Evolutionary conservation across 64 coral and sea anemone species (phyloP), one percentile per base, ranked within the genome.

Genomic region (Dendronephthya gigantea): DNA sequence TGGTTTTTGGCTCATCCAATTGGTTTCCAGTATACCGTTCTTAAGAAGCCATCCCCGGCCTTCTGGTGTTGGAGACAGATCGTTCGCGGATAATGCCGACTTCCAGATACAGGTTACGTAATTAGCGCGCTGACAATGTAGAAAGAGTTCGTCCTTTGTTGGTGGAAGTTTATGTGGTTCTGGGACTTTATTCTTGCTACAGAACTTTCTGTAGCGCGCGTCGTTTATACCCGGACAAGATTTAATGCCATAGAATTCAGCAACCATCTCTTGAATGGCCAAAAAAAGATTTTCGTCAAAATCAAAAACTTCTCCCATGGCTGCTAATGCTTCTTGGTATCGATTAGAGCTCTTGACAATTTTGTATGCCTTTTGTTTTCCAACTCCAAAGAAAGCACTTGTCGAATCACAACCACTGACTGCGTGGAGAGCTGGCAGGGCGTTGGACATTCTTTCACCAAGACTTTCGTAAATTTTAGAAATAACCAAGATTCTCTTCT

Each of bases 1-100:
- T 39, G 79, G 81, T 40, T 89, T 47, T 31, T 35, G 83, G 23
- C 51, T 59, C 88, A 84, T 83, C 40, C 68, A 72, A 32, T 48
- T 30, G 39, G 75, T 41, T 9, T 14, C 30, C 59, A 85, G 35
- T 58, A 50, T 49, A 49, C 49, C 49, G 36, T 31, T 7, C 58
- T 85, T 50, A 39, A n/a, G n/a, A 45, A 45, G 41, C 41, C 41
- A 45, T 4, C 41, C 41, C 4, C 11, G 11, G 4, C 41, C 41
- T 45, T 4, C 41, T 6, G 41, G 41, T 4, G 4, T 4, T 45
- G 41, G 41, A 45, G 41, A 10, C 3, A 5, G 3, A 5, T 5
- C 41, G 3, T 3, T 45, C 3, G 41, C 41, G 3, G 10, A 5
- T 10, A 45, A 45, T 10, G 4, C 41, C 10, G 41, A 45, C 41